Conservation (phyloP, 2,113 vertebrate genomes). For the Marmota flaviventris region DNA sequence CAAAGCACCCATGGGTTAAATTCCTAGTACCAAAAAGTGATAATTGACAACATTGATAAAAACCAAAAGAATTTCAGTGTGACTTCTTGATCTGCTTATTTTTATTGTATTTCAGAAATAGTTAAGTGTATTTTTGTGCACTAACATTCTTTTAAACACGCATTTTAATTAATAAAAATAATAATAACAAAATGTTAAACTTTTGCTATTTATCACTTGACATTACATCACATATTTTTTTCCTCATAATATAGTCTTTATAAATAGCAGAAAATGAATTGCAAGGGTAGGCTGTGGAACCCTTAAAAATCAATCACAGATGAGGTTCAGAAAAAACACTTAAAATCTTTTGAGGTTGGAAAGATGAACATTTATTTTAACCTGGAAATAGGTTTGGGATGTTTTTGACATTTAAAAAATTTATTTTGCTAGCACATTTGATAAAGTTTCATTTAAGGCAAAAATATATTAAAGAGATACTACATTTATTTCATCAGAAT, state of each 20-base stretch:
- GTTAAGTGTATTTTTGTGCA: neutral
- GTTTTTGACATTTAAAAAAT: conserved; percentile 25
- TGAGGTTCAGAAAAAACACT: neutral
- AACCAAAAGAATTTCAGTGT: neutral
- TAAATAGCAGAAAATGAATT: conserved; percentile 19
- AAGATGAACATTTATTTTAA: neutral
- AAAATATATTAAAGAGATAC: neutral
- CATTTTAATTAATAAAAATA: conserved; percentile 8
- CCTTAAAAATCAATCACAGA: neutral
- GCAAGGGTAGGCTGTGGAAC: neutral
- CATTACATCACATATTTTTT: neutral
- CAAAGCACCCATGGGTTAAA: no score
- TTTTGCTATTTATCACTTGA: neutral
- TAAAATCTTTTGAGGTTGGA: neutral
- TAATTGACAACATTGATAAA: conserved; percentile 10
- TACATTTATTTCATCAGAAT: neutral
- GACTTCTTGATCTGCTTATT: neutral
- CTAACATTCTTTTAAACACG: neutral
- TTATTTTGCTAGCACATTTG: neutral
- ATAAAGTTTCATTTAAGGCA: neutral
- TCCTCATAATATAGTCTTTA: neutral
- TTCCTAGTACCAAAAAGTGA: neutral
- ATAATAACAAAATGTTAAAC: neutral
- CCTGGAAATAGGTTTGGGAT: neutral
- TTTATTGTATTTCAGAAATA: neutral